Conservation (phyloP, 2,113 vertebrate genomes). For the Lampris megalopsis region DNA sequence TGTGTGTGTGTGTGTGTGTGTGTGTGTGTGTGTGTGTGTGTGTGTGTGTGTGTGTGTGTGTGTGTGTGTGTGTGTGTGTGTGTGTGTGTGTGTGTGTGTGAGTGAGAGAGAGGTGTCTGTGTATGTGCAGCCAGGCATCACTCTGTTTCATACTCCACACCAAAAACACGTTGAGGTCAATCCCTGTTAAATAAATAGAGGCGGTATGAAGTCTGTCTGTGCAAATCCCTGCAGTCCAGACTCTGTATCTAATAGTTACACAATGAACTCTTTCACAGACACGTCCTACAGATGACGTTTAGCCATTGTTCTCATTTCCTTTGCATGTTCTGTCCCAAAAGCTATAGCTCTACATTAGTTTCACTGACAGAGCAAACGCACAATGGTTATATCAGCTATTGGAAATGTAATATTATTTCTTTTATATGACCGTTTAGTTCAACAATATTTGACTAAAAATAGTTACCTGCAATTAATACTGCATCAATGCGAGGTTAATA, state of each 20-base stretch:
- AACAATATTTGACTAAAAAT: no score
- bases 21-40: conserved; percentile 14
- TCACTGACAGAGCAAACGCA: no score
- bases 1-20: conserved; percentile 1
- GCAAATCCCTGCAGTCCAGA: background rate
- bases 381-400: no score
- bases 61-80: background rate
- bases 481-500: no score
- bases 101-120: background rate
- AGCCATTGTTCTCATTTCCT: no score
- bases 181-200: background rate
- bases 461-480: no score
- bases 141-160: background rate
- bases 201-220: background rate
- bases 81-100: background rate
- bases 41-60: conserved; percentile 15
- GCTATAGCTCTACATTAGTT: no score
- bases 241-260: no score
- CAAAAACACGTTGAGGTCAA: background rate
- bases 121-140: background rate
- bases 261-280: conserved; percentile 4
- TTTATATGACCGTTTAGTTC: no score
- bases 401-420: no score
- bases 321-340: no score
- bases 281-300: no score